Base-by-base conservation (phyloP, 2,113 vertebrate species). In the Gnathonemus echidnorhynchus region DNA sequence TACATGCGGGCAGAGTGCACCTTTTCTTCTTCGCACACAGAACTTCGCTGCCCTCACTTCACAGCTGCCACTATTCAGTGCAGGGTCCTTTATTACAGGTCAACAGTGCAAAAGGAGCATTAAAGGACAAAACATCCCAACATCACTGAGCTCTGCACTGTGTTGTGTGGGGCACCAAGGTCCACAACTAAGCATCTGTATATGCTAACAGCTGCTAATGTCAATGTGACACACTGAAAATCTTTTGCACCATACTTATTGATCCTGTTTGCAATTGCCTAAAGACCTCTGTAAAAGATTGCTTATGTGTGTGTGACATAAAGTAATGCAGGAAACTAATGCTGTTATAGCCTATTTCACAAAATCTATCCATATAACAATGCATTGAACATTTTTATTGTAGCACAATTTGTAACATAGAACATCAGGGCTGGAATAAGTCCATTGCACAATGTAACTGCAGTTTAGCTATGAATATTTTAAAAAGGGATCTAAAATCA, bases 41-140 rank as follows among this genome's bases (percentile, higher is more conserved):
- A 50, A 66, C 52, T 91, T 94, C 93, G 94, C 95, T 92, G 91
- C 94, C 94, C 94, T 93, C 94, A 95, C 93, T 92, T 95, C 94
- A 94, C 93, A 94, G 93, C 96, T 96, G 96, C 94, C 91, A 45
- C 93, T 95, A 96, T 95, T 95, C 92, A 94, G 94, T 95, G 95
- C 95, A 93, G 94, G 93, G 94, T 96, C 96, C 96, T 97, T 97
- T 97, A 97, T 97, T 96, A 97, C 95, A 96, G 95, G 96, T 97
- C 92, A 94, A 95, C 95, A 96, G 96, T 93, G 96, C 93, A 95
- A 96, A 90, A 94, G 91, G 94, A 94, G 95, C 93, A 94, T 95
- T 94, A 94, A 94, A 93, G 93, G 93, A 94, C 94, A 92, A 90
- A 88, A 88, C 84, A 93, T 90, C 91, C 89, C 83, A 94, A 91